Percentiles rank a stretch among this genome's conserved stretches.
phyloP scores from a whole-genome alignment of 2,797 vertebrate species.

The Cacajao melanocephalus region DNA sequence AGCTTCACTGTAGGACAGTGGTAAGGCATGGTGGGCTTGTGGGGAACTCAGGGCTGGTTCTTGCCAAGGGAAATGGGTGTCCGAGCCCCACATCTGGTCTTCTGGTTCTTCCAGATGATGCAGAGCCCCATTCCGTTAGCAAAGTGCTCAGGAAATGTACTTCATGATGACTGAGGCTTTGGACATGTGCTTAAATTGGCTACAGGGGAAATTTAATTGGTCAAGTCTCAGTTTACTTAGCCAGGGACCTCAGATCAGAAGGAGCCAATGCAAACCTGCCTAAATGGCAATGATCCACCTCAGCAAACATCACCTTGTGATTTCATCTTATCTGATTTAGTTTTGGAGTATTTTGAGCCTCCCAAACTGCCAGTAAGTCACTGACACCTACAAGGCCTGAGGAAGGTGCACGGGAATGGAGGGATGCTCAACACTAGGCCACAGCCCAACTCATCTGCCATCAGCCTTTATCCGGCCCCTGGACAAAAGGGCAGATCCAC shows the following conservation, averaged over 20 bases:
- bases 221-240: background rate
- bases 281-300: background rate
- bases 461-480: background rate
- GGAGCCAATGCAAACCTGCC: background rate
- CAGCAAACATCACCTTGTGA: background rate
- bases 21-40: background rate
- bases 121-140: background rate
- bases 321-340: slow-evolving; percentile 13
- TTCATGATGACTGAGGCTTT: background rate
- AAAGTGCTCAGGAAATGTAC: background rate
- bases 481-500: background rate
- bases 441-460: background rate
- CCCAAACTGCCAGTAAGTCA: background rate
- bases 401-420: background rate
- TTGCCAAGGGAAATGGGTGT: background rate
- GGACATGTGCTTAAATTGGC: background rate
- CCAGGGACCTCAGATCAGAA: background rate
- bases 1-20: background rate
- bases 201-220: background rate
- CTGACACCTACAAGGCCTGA: background rate
- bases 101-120: background rate
- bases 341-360: background rate
- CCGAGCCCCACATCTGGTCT: background rate
- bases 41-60: background rate
- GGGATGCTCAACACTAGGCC: background rate